These are phyloP conservation scores for Ecliptopera silaceata DNA, from an alignment of 2,888 invertebrate species.

Conservation along the genomic window DNA sequence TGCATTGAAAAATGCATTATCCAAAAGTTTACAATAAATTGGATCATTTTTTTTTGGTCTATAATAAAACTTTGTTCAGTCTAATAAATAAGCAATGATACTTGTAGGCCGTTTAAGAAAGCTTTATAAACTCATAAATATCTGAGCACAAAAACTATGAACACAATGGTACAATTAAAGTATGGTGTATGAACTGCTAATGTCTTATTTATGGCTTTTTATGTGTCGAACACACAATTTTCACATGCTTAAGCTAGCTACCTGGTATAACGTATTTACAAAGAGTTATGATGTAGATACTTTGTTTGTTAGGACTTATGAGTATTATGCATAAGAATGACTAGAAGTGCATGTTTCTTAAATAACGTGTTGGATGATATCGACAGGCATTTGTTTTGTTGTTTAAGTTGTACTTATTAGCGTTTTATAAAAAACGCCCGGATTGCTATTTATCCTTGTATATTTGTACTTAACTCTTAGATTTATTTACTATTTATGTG, in stretches of 20 bases:
- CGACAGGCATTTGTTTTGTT: neutral
- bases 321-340: constrained; percentile 14
- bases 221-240: constrained; percentile 67
- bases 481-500: too few species aligned
- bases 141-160: constrained; percentile 54
- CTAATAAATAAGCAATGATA: constrained; percentile 20
- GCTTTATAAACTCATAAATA: constrained; percentile 40
- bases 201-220: constrained; percentile 79
- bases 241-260: constrained; percentile 75
- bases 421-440: too few species aligned
- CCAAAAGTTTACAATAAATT: too few species aligned
- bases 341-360: constrained; percentile 20
- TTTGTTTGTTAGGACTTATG: constrained; percentile 15
- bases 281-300: constrained; percentile 37
- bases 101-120: constrained; percentile 29
- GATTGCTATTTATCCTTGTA: too few species aligned
- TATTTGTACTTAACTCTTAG: too few species aligned
- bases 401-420: neutral
- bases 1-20: too few species aligned
- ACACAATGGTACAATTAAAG: constrained; percentile 65
- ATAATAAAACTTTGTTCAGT: too few species aligned
- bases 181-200: constrained; percentile 72
- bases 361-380: constrained; percentile 4
- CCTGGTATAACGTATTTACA: constrained; percentile 45
- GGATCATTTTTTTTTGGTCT: too few species aligned